phyloP scores from a whole-genome alignment of 2,797 vertebrate genomes.

The Merluccius polli region DNA sequence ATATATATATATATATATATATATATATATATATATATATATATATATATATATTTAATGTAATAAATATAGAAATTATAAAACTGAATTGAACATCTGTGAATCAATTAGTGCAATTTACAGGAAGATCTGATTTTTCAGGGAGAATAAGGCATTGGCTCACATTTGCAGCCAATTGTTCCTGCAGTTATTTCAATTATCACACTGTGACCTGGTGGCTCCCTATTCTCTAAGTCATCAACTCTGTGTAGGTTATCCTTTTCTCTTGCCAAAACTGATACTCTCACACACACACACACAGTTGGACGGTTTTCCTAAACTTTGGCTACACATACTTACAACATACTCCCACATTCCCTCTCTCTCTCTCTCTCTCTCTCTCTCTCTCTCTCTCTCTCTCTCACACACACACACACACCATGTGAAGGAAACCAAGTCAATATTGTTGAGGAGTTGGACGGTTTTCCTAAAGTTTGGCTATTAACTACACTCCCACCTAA shows the following conservation, averaged over 20 bases:
- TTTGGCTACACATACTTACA: not conserved
- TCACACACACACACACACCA: slow-evolving; percentile 10
- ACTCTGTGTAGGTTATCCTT: slow-evolving; percentile 25
- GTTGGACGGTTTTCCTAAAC: slow-evolving; percentile 1
- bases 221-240: slow-evolving; percentile 22
- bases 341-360: slow-evolving; percentile 22
- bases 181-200: slow-evolving; percentile 23
- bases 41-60: not conserved
- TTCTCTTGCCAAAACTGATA: slow-evolving; percentile 35
- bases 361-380: slow-evolving; percentile 20
- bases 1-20: too few species aligned
- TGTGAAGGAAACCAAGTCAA: slow-evolving; percentile 18
- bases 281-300: slow-evolving; percentile 17
- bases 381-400: slow-evolving; percentile 12
- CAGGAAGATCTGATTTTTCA: not conserved
- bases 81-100: too few species aligned
- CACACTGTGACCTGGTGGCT: slow-evolving; percentile 23
- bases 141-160: not conserved
- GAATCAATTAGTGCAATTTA: not conserved
- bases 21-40: not conserved
- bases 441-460: not conserved
- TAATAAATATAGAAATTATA: not conserved
- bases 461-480: slow-evolving; percentile 35
- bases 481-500: slow-evolving; percentile 26
- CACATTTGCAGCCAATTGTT: not conserved